A percentile compares a stretch with the other conserved stretches of the same genome.
Evolutionary conservation across 1,140 invertebrate species (phyloP).

Genomic region (Carposina sasakii): DNA sequence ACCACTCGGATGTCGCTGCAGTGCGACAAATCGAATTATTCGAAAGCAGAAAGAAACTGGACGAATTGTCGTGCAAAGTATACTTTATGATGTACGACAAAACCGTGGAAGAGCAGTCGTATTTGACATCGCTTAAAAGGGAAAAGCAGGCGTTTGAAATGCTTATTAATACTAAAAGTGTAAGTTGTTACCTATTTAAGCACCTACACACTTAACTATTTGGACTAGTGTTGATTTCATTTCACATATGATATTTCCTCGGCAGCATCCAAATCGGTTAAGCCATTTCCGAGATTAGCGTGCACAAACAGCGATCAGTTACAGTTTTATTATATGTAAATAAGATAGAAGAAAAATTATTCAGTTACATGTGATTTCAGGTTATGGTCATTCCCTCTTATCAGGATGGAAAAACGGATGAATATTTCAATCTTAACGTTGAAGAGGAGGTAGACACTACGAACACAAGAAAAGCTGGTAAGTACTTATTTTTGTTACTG

Average conservation of each 20-base stretch:
- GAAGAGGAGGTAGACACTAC: conserved; percentile 37
- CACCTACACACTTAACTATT: too few species aligned
- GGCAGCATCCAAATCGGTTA: too few species aligned
- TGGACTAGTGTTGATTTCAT: too few species aligned
- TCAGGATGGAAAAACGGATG: conserved; percentile 88
- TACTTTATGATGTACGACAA: conserved; percentile 92
- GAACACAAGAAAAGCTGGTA: conserved; percentile 80
- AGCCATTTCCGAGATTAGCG: too few species aligned
- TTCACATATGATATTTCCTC: conserved; percentile 5
- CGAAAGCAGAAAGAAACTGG: conserved; percentile 81
- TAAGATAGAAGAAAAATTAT: too few species aligned
- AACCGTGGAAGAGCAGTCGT: conserved; percentile 96
- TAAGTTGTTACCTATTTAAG: conserved; percentile 71
- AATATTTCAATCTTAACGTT: conserved; percentile 77
- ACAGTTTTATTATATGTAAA: too few species aligned
- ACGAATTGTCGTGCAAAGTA: conserved; percentile 77
- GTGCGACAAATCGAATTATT: conserved; percentile 91
- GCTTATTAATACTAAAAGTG: conserved; percentile 92
- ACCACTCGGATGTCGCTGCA: conserved; percentile 90
- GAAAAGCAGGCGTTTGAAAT: conserved; percentile 97
- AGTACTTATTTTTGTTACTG: not conserved
- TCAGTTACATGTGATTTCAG: too few species aligned
- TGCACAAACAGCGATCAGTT: too few species aligned
- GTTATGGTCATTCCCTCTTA: conserved; percentile 94
- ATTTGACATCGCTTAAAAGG: conserved; percentile 88